Base-by-base conservation (phyloP, 2,888 invertebrate species). In the Lysandra coridon region DNA sequence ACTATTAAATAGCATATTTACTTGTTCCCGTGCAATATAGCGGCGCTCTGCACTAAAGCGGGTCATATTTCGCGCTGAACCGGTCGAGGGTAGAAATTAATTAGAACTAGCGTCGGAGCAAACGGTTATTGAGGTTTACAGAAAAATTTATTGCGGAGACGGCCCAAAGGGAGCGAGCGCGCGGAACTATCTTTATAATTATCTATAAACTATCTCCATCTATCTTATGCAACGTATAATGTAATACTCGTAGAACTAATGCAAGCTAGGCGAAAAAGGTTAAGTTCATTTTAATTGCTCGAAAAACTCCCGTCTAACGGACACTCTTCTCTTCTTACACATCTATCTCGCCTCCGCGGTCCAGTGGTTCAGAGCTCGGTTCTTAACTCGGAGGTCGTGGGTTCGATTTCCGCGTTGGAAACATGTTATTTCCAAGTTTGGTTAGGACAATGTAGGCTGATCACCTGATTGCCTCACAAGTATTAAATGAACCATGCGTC, bases 91-190 rank as follows among this genome's bases (percentile, higher is more conserved):
- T 82, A 81, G 83, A 86, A 88, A 90, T 90, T 90, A 90, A 90
- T 90, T 90, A 90, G 87, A 87, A 86, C 86, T 86, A 87, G 85
- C 84, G 82, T 84, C 83, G 75, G 79, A 84, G 85, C 84, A 86
- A 88, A 88, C 87, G 85, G 87, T 88, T 88, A 89, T 89, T 86
- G 86, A 87, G 88, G 87, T 85, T 87, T 86, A 84, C 83, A 85
- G 86, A 88, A 89, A 87, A 90, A 90, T 88, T 88, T 89, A 89
- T 88, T 85, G 85, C 87, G 87, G 74, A 81, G 78, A 74, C 60
- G 62, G 76, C 60, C 74, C 74, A 75, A 75, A 49, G 79, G 79
- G 62, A 79, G 60, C 62, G 75, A 75, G 79, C 17, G 57, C 23
- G 49, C 60, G 79, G 30, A 64, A 30, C 62, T 74, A 57, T 75